A percentile compares a stretch with the other conserved stretches of the same genome.
Evolutionary conservation across 2,797 vertebrate species (phyloP).

Genomic region (Gymnothorax javanicus): DNA sequence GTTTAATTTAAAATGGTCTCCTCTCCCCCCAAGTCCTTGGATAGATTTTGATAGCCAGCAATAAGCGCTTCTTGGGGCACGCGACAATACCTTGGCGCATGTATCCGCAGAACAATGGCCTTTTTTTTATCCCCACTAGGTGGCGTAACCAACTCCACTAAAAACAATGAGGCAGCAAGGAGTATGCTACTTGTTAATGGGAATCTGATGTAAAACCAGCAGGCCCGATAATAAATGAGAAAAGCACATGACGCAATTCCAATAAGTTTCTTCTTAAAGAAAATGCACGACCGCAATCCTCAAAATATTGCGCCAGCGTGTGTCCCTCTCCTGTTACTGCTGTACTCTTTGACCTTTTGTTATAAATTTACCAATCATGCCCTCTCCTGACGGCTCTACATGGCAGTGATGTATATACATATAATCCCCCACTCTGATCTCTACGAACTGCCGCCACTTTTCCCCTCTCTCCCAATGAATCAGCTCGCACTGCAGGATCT

Average conservation of each 20-base stretch:
- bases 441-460: background rate
- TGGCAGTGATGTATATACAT: slow-evolving; percentile 20
- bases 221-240: slow-evolving; percentile 25
- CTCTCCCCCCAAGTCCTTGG: background rate
- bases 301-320: background rate
- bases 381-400: slow-evolving; percentile 9
- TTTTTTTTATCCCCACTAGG: slow-evolving; percentile 43
- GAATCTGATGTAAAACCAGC: slow-evolving; percentile 29
- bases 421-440: slow-evolving; percentile 19
- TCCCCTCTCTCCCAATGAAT: slow-evolving; percentile 16
- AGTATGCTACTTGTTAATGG: background rate
- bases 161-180: background rate
- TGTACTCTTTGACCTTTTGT: slow-evolving; percentile 13
- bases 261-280: background rate
- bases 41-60: background rate
- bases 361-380: slow-evolving; percentile 16
- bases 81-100: background rate
- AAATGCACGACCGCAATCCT: background rate
- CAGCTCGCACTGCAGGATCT: background rate
- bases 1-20: background rate
- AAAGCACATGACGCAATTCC: background rate
- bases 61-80: background rate
- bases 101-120: background rate
- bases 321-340: background rate
- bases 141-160: slow-evolving; percentile 49